Percentiles rank a stretch among this genome's conserved stretches.
Evolutionary conservation across 2,888 invertebrate species (phyloP).

Genomic region (Melitaea athalia): DNA sequence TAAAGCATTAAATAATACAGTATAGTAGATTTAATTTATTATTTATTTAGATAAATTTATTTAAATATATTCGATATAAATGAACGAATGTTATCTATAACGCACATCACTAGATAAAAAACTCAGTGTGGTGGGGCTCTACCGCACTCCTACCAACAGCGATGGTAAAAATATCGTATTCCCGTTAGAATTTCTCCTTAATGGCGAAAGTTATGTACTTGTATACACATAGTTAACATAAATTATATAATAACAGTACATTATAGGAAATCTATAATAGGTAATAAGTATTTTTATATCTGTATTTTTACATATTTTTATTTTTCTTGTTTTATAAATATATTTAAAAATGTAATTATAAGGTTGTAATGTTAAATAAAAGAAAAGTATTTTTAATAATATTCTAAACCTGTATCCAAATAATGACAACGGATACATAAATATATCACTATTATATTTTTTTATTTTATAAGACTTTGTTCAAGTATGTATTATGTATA

Average conservation of each 20-base stretch:
- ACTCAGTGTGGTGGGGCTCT: constrained; percentile 6
- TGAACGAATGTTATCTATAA: background rate
- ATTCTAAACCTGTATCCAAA: too few species aligned
- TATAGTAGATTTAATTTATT: background rate
- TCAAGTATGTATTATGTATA: too few species aligned
- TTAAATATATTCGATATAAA: constrained; percentile 8
- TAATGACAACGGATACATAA: too few species aligned
- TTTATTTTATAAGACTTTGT: too few species aligned
- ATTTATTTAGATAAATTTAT: background rate
- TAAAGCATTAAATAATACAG: background rate
- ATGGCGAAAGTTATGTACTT: background rate
- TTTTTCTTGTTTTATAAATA: too few species aligned
- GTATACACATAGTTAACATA: background rate
- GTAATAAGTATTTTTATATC: too few species aligned
- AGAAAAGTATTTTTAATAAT: too few species aligned
- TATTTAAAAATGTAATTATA: too few species aligned
- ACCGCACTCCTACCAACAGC: constrained; percentile 12
- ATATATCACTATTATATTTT: too few species aligned
- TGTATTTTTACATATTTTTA: too few species aligned
- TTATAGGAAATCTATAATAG: too few species aligned
- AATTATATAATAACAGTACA: background rate
- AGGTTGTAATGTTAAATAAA: too few species aligned
- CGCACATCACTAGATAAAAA: background rate
- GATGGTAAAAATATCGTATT: constrained; percentile 8
- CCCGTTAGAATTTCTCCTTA: constrained; percentile 5